Conservation (phyloP, 2,797 vertebrate species). For the Sebastes wilsoni region DNA sequence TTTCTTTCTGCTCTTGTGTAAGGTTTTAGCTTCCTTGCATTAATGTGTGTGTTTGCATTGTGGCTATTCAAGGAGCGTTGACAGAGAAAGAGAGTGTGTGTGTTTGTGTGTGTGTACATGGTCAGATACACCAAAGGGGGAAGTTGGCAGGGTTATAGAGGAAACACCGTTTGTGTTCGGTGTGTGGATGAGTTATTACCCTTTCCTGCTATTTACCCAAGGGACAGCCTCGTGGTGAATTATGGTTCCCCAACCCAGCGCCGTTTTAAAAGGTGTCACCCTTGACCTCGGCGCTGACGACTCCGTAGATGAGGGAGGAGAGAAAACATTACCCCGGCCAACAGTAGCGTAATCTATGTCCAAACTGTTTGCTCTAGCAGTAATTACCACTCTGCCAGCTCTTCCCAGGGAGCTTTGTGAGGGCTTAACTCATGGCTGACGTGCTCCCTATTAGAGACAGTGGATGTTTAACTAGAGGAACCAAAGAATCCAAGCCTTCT, state of each 20-base stretch:
- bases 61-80: not conserved
- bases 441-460: not conserved
- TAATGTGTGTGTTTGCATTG: conserved; percentile 25
- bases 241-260: conserved; percentile 54
- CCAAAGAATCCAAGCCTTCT: not conserved
- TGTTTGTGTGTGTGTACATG: conserved; percentile 4
- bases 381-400: conserved; percentile 49
- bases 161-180: conserved; percentile 72
- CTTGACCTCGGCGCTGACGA: conserved; percentile 46
- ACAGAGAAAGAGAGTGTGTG: not conserved
- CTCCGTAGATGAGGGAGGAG: conserved; percentile 14
- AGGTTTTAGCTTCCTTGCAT: not conserved
- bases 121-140: conserved; percentile 62
- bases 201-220: conserved; percentile 78
- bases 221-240: conserved; percentile 62
- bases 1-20: not conserved
- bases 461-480: conserved; percentile 27
- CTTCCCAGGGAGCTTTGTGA: conserved; percentile 35
- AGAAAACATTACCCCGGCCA: conserved; percentile 31
- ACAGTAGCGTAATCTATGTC: conserved; percentile 53
- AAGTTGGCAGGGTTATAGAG: conserved; percentile 72
- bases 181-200: conserved; percentile 81
- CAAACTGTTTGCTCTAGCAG: conserved; percentile 56
- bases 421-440: conserved; percentile 23
- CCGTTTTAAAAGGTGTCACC: conserved; percentile 72